phyloP scores from a whole-genome alignment of 2,113 vertebrate species.

The Monopterus albus region DNA sequence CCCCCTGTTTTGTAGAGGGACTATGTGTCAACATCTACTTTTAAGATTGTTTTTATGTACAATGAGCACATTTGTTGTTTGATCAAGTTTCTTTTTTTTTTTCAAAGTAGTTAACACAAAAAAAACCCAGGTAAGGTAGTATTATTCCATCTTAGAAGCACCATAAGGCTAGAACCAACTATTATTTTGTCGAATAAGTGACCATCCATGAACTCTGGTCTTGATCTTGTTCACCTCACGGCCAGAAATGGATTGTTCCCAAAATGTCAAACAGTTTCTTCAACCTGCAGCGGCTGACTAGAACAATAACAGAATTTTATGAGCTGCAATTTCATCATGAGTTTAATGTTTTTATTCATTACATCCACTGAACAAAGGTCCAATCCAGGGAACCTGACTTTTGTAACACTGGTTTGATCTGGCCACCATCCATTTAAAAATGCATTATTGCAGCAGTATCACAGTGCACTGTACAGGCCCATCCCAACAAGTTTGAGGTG shows the following conservation, averaged over 20 bases:
- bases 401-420: constrained; percentile 49
- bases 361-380: constrained; percentile 54
- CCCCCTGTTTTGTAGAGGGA: not conserved
- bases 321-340: constrained; percentile 27
- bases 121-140: too few species aligned
- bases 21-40: too few species aligned
- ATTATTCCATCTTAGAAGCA: too few species aligned
- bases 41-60: too few species aligned
- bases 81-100: too few species aligned
- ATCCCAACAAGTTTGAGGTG: constrained; percentile 23
- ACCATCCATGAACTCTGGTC: too few species aligned
- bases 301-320: not conserved
- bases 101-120: too few species aligned
- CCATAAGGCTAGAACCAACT: too few species aligned
- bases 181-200: too few species aligned
- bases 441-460: constrained; percentile 72
- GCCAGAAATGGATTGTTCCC: not conserved
- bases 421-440: constrained; percentile 50
- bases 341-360: constrained; percentile 62
- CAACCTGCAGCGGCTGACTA: not conserved
- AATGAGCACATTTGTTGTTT: too few species aligned
- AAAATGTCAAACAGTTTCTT: not conserved
- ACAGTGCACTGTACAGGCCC: constrained; percentile 68
- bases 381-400: constrained; percentile 42
- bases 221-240: not conserved